Conservation (phyloP, 1,140 invertebrate species). For the Procambarus clarkii region DNA sequence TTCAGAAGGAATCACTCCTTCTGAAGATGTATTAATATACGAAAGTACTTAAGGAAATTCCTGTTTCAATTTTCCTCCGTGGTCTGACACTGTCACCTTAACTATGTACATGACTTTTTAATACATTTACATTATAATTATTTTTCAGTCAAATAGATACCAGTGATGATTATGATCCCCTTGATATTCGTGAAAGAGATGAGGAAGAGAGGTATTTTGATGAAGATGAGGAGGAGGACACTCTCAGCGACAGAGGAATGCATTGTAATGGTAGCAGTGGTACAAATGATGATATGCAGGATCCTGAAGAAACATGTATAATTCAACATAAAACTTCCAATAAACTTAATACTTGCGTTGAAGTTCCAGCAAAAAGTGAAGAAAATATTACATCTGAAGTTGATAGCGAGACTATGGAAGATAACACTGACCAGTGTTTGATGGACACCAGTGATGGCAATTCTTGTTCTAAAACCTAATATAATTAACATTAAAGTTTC, state of each 20-base stretch:
- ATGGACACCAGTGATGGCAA: neutral
- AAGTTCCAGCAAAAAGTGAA: neutral
- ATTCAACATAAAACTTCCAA: neutral
- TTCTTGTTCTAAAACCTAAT: neutral
- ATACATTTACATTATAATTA: neutral
- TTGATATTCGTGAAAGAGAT: constrained; percentile 1
- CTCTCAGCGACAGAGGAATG: neutral
- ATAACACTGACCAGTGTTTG: neutral
- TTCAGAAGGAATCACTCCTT: no score
- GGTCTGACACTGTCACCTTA: no score
- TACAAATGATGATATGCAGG: neutral
- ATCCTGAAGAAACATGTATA: neutral
- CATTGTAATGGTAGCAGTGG: neutral
- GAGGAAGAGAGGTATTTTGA: constrained; percentile 5
- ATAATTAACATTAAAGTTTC: neutral
- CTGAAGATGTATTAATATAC: no score
- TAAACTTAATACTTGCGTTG: neutral
- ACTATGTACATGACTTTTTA: no score
- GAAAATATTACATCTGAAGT: neutral
- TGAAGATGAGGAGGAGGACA: neutral
- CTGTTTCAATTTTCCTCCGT: no score
- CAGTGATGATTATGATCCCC: neutral
- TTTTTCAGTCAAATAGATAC: constrained; percentile 1
- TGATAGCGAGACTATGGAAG: neutral
- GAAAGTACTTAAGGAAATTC: no score